A percentile compares a stretch with the other conserved stretches of the same genome.
Evolutionary conservation across 2,797 vertebrate species (phyloP).

Genomic region (Molossus alvarezi): DNA sequence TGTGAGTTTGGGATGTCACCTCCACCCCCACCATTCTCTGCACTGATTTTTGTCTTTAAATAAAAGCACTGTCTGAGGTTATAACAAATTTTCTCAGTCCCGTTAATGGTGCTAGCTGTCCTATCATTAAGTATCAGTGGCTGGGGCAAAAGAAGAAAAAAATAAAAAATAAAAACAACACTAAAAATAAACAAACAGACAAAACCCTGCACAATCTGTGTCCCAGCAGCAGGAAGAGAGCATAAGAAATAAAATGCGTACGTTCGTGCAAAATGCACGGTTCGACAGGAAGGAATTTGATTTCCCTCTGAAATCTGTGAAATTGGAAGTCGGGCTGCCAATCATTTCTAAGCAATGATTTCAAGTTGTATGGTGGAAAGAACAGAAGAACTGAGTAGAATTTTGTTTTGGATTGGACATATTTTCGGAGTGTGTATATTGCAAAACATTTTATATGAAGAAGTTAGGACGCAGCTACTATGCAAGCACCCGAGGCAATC

Average conservation of each 20-base stretch:
- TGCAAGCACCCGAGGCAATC: background rate
- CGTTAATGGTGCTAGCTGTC: background rate
- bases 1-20: background rate
- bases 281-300: constrained; percentile 70
- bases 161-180: constrained; percentile 50
- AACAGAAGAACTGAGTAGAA: constrained; percentile 60
- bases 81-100: background rate
- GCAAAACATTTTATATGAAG: constrained; percentile 1
- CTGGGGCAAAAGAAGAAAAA: constrained; percentile 15
- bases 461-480: background rate
- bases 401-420: constrained; percentile 24
- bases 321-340: constrained; percentile 75
- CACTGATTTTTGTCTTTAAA: background rate
- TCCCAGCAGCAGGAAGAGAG: constrained; percentile 22
- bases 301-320: constrained; percentile 76
- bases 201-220: background rate
- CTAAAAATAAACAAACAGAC: constrained; percentile 44
- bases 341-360: constrained; percentile 73
- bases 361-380: constrained; percentile 31
- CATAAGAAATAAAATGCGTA: constrained; percentile 65
- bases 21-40: background rate
- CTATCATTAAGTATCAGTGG: background rate
- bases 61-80: background rate
- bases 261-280: constrained; percentile 68
- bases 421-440: background rate